phyloP scores from a whole-genome alignment of 2,113 vertebrate species.

The Otocyon megalotis region DNA sequence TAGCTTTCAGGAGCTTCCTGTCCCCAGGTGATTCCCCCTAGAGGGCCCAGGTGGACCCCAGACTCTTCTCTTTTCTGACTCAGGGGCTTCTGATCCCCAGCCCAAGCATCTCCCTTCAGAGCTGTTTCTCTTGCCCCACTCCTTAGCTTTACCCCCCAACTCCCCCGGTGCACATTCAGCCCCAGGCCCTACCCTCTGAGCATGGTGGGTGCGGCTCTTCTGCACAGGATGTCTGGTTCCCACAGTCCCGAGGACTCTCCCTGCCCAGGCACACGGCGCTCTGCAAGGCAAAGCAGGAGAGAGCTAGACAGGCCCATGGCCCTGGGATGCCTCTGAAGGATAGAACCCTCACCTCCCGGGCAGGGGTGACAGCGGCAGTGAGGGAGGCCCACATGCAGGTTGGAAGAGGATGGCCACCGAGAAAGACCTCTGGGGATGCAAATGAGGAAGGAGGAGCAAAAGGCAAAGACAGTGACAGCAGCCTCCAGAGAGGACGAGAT shows the following conservation, averaged over 20 bases:
- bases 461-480: neutral
- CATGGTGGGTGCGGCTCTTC: neutral
- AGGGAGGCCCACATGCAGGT: neutral
- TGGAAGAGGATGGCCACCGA: neutral
- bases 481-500: neutral
- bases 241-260: neutral
- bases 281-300: conserved; percentile 66
- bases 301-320: neutral
- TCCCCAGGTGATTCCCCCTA: neutral
- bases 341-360: neutral
- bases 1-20: neutral
- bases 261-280: neutral
- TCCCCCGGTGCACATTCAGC: neutral
- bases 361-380: neutral
- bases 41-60: no score
- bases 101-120: neutral
- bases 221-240: neutral
- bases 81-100: neutral
- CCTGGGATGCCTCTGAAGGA: neutral
- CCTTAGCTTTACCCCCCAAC: neutral
- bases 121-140: neutral
- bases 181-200: conserved; percentile 41
- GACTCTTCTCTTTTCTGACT: neutral
- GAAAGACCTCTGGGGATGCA: neutral
- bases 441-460: neutral